These are phyloP conservation scores for Bufo gargarizans DNA, from an alignment of 2,113 vertebrate genomes.

Conservation along the genomic window DNA sequence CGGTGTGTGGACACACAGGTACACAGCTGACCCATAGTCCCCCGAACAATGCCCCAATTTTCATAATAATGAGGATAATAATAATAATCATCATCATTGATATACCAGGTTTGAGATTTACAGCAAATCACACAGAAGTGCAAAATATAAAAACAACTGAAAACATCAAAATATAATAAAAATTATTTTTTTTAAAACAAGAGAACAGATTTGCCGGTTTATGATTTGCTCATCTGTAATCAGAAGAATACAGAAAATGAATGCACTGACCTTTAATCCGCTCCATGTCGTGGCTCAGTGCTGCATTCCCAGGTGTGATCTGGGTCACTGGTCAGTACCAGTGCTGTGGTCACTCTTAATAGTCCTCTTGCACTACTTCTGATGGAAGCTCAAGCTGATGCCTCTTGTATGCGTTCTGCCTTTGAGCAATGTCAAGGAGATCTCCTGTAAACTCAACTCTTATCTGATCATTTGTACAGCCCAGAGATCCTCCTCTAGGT, in stretches of 20 bases:
- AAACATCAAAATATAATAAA: not conserved
- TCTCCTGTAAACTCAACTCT: not conserved
- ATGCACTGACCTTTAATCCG: conserved; percentile 46
- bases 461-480: not conserved
- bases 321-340: not conserved
- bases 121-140: not conserved
- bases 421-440: not conserved
- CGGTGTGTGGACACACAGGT: too few species aligned
- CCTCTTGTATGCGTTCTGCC: not conserved
- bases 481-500: conserved; percentile 18
- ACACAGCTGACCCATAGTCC: too few species aligned
- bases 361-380: not conserved
- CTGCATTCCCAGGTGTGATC: conserved; percentile 43
- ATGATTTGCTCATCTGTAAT: not conserved
- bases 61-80: too few species aligned
- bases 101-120: not conserved
- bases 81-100: not conserved
- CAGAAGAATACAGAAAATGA: not conserved
- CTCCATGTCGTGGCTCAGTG: conserved; percentile 35
- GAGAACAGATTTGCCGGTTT: not conserved
- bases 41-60: too few species aligned
- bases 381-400: conserved; percentile 22
- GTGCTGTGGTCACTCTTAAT: not conserved
- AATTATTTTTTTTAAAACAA: not conserved
- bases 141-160: not conserved